Base-by-base conservation (phyloP, 2,888 invertebrate species). In the Ichneumoninae sp. region DNA sequence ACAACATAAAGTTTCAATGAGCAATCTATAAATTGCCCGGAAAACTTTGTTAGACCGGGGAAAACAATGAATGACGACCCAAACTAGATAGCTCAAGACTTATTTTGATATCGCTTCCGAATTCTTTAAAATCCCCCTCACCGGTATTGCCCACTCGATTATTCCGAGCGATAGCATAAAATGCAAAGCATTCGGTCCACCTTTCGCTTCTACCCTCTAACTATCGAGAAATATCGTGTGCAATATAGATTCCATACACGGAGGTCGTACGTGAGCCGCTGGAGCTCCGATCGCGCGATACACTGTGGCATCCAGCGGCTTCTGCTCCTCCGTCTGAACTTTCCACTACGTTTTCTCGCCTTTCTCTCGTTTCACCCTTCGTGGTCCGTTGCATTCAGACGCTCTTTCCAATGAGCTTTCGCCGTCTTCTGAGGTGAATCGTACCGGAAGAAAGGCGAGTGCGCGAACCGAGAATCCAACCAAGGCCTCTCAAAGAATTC, bases 351-450 rank as follows among this genome's bases (percentile, higher is more conserved):
- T 66, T 68, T 66, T 76, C 76, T 76, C 40, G 68, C 54, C 40
- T 66, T 68, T 76, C 68, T 57, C 76, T 44, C 68, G 68, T 68
- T 57, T 54, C 76, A 54, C 68, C 40, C 44, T 76, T 68, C 40
- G 57, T 57, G 68, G 54, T 57, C 52, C 33, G 77, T 57, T 68
- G 77, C 68, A 68, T 77, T 77, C 69, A 69, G 30, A 44, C 13
- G 44, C 22, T 57, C 57, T 57, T 30, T 44, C 65, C 47, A 65
- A 75, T 50, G 75, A 65, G 50, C 62, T 57, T 22, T 57, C 57
- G 57, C 10, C 62, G 62, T 75, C 62, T 75, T 65, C 26, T 26
- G 65, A 50, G 40, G 47, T 75, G 40, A 50, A 47, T 65, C 50
- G 62, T 50, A 74, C 47, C 74, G 75, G 65, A 75, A 75, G 62